Evolutionary conservation across 2,888 invertebrate genomes (phyloP).

Genomic region (Ophion obscuratus): DNA sequence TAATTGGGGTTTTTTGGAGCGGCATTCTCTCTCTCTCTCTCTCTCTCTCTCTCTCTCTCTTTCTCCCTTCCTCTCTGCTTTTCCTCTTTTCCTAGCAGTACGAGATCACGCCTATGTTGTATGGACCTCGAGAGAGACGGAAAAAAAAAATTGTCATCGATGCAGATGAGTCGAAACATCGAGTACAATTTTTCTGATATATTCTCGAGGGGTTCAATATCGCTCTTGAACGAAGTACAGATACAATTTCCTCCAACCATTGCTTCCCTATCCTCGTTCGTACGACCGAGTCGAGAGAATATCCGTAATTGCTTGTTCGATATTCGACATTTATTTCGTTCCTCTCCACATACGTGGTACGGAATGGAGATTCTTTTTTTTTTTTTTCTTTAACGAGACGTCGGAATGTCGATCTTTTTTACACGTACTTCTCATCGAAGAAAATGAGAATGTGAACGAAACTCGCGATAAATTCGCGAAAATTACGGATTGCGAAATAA

Average conservation of each 20-base stretch:
- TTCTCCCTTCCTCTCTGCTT: conserved; percentile 14
- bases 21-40: conserved; percentile 24
- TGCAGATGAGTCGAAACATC: conserved; percentile 26
- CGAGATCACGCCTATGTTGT: conserved; percentile 5
- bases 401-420: neutral
- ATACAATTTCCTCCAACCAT: neutral
- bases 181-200: conserved; percentile 12
- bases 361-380: too few species aligned
- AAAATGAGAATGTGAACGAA: too few species aligned
- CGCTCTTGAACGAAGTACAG: neutral
- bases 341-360: too few species aligned
- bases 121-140: conserved; percentile 19
- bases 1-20: conserved; percentile 78
- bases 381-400: neutral
- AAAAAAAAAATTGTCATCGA: conserved; percentile 14
- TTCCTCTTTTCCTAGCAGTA: neutral
- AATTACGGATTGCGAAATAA: too few species aligned
- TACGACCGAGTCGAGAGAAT: neutral
- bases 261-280: neutral
- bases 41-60: conserved; percentile 26
- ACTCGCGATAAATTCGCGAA: too few species aligned
- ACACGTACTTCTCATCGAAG: too few species aligned
- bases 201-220: conserved; percentile 29
- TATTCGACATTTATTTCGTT: neutral
- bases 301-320: neutral